These are phyloP conservation scores for Chlorops oryzae DNA, from an alignment of 1,140 invertebrate genomes.

Conservation along the genomic window DNA sequence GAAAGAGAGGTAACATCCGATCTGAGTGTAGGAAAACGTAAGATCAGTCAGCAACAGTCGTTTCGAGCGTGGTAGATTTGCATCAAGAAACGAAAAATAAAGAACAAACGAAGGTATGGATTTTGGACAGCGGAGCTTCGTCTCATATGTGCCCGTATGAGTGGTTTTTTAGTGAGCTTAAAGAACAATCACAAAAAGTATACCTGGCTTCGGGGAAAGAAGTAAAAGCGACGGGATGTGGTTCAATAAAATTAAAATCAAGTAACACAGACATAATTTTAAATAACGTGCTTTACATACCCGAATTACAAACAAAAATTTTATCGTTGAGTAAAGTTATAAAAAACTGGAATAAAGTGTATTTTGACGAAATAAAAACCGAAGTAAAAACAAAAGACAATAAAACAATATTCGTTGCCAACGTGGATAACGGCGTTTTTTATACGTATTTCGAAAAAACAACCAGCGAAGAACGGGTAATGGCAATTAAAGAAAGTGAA, in stretches of 20 bases:
- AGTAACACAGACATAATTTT: too few relatives aligned
- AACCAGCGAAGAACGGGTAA: too few relatives aligned
- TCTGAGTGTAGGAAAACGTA: constrained; percentile 6
- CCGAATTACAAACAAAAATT: constrained; percentile 10
- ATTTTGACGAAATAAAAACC: constrained; percentile 1
- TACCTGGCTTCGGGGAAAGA: constrained; percentile 6
- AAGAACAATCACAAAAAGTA: constrained; percentile 4
- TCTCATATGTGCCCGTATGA: constrained; percentile 9
- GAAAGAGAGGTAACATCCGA: constrained; percentile 6
- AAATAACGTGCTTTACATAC: constrained; percentile 8
- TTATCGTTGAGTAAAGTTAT: constrained; percentile 8
- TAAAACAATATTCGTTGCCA: too few relatives aligned
- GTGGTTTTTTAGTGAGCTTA: neutral
- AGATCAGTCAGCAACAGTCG: neutral
- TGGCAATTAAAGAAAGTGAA: too few relatives aligned
- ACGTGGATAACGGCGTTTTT: too few relatives aligned
- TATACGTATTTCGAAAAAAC: too few relatives aligned
- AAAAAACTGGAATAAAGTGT: neutral
- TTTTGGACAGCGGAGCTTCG: constrained; percentile 9
- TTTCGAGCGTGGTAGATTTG: too few relatives aligned
- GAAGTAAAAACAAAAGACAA: too few relatives aligned
- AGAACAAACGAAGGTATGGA: constrained; percentile 5
- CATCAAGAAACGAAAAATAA: neutral
- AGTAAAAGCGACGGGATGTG: constrained; percentile 1
- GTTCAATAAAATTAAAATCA: constrained; percentile 3